phyloP scores from a whole-genome alignment of 2,113 vertebrate genomes.

The Chroicocephalus ridibundus region DNA sequence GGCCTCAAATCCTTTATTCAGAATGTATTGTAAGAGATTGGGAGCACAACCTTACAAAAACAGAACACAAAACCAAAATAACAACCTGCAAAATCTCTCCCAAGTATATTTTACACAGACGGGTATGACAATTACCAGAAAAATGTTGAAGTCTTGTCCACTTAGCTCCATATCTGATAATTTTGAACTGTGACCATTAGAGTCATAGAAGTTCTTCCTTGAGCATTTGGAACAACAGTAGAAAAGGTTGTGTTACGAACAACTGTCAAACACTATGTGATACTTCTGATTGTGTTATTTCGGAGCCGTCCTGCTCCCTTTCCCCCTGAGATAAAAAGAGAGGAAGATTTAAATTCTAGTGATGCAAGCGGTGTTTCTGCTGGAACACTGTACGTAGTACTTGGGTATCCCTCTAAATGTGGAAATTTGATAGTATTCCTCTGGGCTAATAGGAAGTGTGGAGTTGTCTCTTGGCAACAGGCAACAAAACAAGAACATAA shows the following conservation, averaged over 20 bases:
- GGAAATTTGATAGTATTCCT: neutral
- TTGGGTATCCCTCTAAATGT: neutral
- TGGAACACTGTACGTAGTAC: neutral
- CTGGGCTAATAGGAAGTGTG: neutral
- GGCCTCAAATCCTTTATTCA: neutral
- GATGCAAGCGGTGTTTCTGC: neutral
- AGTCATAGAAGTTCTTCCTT: neutral
- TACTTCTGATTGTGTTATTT: neutral
- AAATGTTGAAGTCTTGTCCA: neutral
- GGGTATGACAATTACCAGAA: neutral
- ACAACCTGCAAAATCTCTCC: neutral
- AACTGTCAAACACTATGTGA: neutral
- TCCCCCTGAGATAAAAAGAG: neutral
- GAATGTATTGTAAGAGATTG: neutral
- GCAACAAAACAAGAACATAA: neutral
- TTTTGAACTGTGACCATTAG: neutral
- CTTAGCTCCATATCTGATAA: neutral
- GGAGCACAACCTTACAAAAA: neutral
- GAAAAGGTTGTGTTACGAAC: neutral
- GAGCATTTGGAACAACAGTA: neutral
- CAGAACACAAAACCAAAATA: neutral
- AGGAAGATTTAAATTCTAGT: neutral
- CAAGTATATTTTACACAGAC: neutral
- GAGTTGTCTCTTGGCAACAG: neutral
- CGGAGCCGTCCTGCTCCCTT: fast-evolving